Percentiles rank a stretch among this genome's conserved stretches.
Conservation (phyloP, 2,888 invertebrate genomes). For the Stenoptilia bipunctidactyla region DNA sequence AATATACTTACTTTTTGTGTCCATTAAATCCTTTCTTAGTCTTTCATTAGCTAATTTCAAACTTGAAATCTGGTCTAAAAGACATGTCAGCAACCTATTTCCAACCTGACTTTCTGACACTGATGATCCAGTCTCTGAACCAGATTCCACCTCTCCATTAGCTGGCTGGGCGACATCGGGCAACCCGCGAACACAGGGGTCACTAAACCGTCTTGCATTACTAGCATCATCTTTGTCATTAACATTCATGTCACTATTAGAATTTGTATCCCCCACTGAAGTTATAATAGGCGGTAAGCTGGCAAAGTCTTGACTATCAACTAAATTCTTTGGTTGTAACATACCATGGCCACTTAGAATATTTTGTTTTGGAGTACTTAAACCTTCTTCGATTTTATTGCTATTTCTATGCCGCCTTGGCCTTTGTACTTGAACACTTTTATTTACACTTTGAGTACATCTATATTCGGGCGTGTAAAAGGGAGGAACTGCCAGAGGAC, state of each 20-base stretch:
- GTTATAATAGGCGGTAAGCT: slow-evolving; percentile 81
- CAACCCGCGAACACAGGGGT: slow-evolving; percentile 73
- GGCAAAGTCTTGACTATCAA: slow-evolving; percentile 68
- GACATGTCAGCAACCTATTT: slow-evolving; percentile 71
- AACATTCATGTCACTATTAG: slow-evolving; percentile 50
- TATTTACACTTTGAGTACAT: slow-evolving; percentile 41
- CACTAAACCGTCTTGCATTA: slow-evolving; percentile 74
- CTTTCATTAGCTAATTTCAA: slow-evolving; percentile 81
- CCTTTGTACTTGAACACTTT: slow-evolving; percentile 44
- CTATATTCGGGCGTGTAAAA: slow-evolving; percentile 43
- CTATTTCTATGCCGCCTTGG: slow-evolving; percentile 40
- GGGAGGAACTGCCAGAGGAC: slow-evolving; percentile 29
- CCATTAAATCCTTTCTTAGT: slow-evolving; percentile 80
- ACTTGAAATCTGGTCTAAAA: slow-evolving; percentile 80
- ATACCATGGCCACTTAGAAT: slow-evolving; percentile 25
- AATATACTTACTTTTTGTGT: slow-evolving; percentile 74
- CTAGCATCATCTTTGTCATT: slow-evolving; percentile 67
- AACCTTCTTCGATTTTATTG: slow-evolving; percentile 39
- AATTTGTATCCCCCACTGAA: slow-evolving; percentile 58
- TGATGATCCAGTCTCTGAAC: slow-evolving; percentile 67
- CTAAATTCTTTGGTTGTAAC: slow-evolving; percentile 49
- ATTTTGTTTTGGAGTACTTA: slow-evolving; percentile 26
- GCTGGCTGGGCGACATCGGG: slow-evolving; percentile 48
- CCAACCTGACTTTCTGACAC: slow-evolving; percentile 67
- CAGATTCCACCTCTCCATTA: slow-evolving; percentile 62